Base-by-base conservation (phyloP, 2,888 invertebrate genomes). In the Villa cingulata region DNA sequence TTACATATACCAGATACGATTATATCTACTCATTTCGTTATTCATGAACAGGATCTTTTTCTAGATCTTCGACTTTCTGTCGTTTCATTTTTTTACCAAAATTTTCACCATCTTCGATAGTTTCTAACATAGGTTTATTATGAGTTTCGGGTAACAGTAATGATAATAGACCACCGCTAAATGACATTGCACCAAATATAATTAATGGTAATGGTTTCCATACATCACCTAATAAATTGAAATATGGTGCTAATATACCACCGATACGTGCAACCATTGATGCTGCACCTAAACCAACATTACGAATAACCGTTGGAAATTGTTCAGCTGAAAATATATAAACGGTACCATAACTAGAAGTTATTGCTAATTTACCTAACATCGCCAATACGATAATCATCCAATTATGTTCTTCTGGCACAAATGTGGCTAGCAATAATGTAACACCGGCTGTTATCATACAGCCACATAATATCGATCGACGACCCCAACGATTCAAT, bases 231-330 rank as follows among this genome's bases (percentile, higher is more conserved):
- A 86, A 62, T n/a, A 81, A 76, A 16, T 86, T 85, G 3, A 91
- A 76, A 59, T 84, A 90, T 0, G 91, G 90, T 2, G 91, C 65
- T 51, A 66, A 48, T 49, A 69, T 67, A 6, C 68, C 67, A 20
- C 91, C 91, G 51, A 91, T 72, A 57, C 92, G 76, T 0, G 91
- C 91, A 49, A 83, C 82, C 73, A 89, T 88, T 0, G 90, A 91
- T 23, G 88, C 80, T 12, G 86, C 75, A 1, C 92, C 92, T 46
- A 92, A 81, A 0, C 87, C 91, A 37, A 87, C 82, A 63, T 88
- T 92, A 44, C 92, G 74, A 38, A 84, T 78, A 16, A 81, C 81
- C 9, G 83, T 83, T 16, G 83, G 83, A 58, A 82, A 84, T 61
- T 82, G 81, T 65, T 84, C 83, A 2, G 81, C 80, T 1, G 83